These are phyloP conservation scores for Montipora sp. DNA, from an alignment of 64 coral and sea anemone genomes.

Conservation along the genomic window DNA sequence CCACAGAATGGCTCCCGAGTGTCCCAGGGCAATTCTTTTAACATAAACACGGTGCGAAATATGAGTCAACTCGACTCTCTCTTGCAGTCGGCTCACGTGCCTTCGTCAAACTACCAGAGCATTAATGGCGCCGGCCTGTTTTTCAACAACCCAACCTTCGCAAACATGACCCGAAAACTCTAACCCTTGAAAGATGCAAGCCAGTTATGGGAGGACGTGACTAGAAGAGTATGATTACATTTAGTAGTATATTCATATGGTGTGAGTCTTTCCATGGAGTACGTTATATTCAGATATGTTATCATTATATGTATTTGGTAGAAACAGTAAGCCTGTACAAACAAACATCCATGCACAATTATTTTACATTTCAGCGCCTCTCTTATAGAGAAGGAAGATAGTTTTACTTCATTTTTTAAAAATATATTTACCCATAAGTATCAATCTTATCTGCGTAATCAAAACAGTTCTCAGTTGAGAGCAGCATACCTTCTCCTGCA, in stretches of 20 bases:
- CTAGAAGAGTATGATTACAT: neutral
- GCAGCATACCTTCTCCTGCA: too few species aligned
- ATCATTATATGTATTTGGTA: neutral
- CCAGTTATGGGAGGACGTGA: neutral
- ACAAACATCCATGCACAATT: constrained; percentile 42
- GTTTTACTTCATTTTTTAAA: neutral
- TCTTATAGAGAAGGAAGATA: neutral
- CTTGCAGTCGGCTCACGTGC: neutral
- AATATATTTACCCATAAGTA: neutral
- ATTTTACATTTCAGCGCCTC: constrained; percentile 17
- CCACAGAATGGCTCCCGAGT: constrained; percentile 7
- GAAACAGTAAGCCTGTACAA: neutral
- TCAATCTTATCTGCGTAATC: neutral
- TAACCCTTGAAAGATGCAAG: neutral
- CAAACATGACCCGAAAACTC: neutral
- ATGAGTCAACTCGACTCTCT: neutral
- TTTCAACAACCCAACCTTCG: neutral
- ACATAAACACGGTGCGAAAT: neutral
- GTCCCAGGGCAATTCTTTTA: neutral
- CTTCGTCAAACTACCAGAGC: constrained; percentile 11
- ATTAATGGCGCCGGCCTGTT: neutral
- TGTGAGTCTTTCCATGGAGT: neutral
- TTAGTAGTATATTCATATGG: neutral
- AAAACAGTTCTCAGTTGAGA: too few species aligned
- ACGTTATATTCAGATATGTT: neutral